phyloP scores from a whole-genome alignment of 2,888 invertebrate genomes.

The Scotopteryx bipunctaria region DNA sequence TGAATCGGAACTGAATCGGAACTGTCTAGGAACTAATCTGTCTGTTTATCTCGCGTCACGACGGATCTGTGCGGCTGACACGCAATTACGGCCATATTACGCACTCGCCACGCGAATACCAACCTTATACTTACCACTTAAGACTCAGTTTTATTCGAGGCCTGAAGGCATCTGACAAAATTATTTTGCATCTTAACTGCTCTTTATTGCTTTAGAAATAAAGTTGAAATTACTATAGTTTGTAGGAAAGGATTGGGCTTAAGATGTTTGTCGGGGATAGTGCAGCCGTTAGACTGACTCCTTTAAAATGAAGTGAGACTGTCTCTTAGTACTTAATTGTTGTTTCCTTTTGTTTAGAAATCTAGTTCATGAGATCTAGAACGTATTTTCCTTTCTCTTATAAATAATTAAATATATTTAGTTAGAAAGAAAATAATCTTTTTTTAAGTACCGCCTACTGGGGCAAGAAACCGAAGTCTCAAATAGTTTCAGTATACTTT shows the following conservation, averaged over 20 bases:
- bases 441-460: too few species aligned
- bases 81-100: slow-evolving; percentile 48
- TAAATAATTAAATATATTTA: too few species aligned
- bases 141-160: not conserved
- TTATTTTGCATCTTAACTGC: not conserved
- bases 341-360: slow-evolving; percentile 24
- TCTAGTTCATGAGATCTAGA: slow-evolving; percentile 3
- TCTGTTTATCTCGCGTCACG: slow-evolving; percentile 39
- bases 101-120: slow-evolving; percentile 1
- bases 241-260: not conserved
- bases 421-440: too few species aligned
- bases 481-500: too few species aligned
- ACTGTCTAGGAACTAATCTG: slow-evolving; percentile 40
- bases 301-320: slow-evolving; percentile 35
- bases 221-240: slow-evolving; percentile 18
- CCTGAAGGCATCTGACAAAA: not conserved
- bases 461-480: too few species aligned
- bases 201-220: not conserved
- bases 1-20: slow-evolving; percentile 17
- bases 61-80: slow-evolving; percentile 54
- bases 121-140: not conserved
- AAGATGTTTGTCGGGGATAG: slow-evolving; percentile 30
- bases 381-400: not conserved
- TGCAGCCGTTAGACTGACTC: slow-evolving; percentile 23
- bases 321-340: slow-evolving; percentile 29